Evolutionary conservation across 2,888 invertebrate species (phyloP), one percentile per base, ranked within the genome.

Genomic region (Baccha elongata): DNA sequence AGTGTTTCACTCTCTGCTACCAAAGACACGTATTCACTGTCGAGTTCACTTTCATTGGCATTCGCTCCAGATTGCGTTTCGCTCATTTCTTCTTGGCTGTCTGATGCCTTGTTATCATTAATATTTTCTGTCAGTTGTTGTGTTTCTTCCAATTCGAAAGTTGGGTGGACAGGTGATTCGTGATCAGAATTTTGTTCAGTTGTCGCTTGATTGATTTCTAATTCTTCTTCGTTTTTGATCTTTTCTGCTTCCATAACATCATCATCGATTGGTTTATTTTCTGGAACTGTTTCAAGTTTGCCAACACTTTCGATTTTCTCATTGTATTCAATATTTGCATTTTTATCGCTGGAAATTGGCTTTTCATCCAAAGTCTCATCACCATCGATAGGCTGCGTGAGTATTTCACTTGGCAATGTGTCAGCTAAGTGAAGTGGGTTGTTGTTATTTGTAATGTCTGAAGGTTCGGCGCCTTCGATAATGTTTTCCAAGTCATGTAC

Each of bases 1-100:
- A 85, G 84, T 86, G 86, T 86, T 86, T 87, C 87, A 85, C 85
- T 87, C 85, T 87, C 86, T 84, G 21, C 26, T 8, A 19, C 65
- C 21, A 35, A 42, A 35, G 72, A 53, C 65, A 71, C 62, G 62
- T 26, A 60, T 17, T 68, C 60, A 50, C 80, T 71, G 13, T 60
- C 74, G 29, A 4, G 60, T 80, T 86, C 87, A 65, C 76, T 75
- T 73, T 76, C 81, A 65, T 83, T 83, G 64, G 62, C 67, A 83
- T 73, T 73, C 44, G 52, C 64, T 68, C 23, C 62, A 53, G 65
- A 37, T 53, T 68, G 76, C 42, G 71, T 40, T 72, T 75, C 76
- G 52, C 37, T 62, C n/a, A n/a, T n/a, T 69, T 58, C 35, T n/a
- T 67, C 48, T 50, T 23, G 40, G 5, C 29, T 71, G 26, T 32